These are phyloP conservation scores for Stegodyphus dumicola DNA, from an alignment of 1,140 invertebrate genomes.

Conservation along the genomic window DNA sequence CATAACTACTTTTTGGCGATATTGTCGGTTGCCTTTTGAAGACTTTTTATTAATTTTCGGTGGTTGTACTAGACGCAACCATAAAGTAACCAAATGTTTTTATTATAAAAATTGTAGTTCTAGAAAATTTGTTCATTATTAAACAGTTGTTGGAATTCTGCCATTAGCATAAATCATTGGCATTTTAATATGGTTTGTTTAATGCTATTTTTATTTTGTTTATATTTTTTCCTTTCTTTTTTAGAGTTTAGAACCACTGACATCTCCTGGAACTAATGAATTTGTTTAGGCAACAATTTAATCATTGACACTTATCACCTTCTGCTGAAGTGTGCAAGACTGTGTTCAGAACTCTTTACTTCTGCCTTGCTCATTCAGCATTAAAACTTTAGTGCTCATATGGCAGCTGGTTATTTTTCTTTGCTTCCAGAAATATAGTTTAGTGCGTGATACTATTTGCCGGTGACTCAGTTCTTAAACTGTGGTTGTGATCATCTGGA, in stretches of 20 bases:
- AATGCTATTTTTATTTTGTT: not conserved
- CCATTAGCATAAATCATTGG: too few species aligned
- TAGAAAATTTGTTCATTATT: too few species aligned
- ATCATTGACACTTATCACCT: conserved; percentile 1
- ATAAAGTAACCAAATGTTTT: too few species aligned
- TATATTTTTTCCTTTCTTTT: conserved; percentile 16
- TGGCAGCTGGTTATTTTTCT: conserved; percentile 47
- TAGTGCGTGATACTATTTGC: conserved; percentile 53
- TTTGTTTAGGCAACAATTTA: conserved; percentile 58
- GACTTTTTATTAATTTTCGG: too few species aligned
- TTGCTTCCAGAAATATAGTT: conserved; percentile 45
- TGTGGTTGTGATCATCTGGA: not conserved
- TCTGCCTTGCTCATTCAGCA: conserved; percentile 44
- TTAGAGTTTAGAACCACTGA: conserved; percentile 62
- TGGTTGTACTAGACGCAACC: too few species aligned
- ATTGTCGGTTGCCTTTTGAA: too few species aligned
- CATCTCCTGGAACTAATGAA: conserved; percentile 63
- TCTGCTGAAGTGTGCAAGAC: conserved; percentile 36
- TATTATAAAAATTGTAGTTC: too few species aligned
- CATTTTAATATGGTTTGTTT: too few species aligned
- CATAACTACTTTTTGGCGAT: too few species aligned
- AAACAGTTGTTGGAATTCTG: too few species aligned
- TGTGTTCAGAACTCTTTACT: conserved; percentile 55
- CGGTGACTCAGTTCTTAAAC: conserved; percentile 27
- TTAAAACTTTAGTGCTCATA: conserved; percentile 29